Evolutionary conservation across 2,797 vertebrate genomes (phyloP), one percentile per base, ranked within the genome.

Genomic region (Molossus molossus): DNA sequence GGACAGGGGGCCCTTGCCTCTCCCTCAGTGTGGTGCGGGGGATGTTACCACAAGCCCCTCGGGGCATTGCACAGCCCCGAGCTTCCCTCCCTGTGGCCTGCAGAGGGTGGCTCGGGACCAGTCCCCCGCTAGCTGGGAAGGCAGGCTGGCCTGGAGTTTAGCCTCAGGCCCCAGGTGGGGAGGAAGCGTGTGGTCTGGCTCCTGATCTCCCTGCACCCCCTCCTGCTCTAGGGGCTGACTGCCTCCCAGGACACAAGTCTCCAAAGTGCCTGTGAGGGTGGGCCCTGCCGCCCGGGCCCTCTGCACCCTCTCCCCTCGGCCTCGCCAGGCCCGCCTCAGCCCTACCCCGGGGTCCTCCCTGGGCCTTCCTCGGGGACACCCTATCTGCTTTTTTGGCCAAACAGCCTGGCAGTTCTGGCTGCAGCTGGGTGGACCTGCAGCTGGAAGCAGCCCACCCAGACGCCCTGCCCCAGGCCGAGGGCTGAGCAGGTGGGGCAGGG

Each of bases 191-290:
- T 18, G 64, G 45, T 50, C 53, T 21, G 88, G 64, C 77, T 73
- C 45, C 91, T 76, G 64, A 65, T 80, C 60, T 79, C 79, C 94
- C 62, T 50, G 2, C 18, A 3, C 87, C 75, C 84, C n/a, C 76
- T 80, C 91, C 82, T 79, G 80, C 95, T 91, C 95, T 70, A 53
- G 96, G 95, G 81, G 91, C 91, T 2, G 50, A 89, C 86, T 96
- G 95, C 96, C 96, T 97, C 97, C 97, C 95, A 93, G 97, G 97
- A 97, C 97, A 97, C 96, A 80, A 75, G 95, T 97, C 95, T 97
- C 97, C 97, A 96, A 97, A 97, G 97, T 97, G 97, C 97, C 97
- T 97, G 97, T 57, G 95, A 96, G 96, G 97, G 96, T 65, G 67
- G 94, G 97, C 95, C 97, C 94, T 95, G 91, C 27, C 0, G 37